Base-by-base conservation (phyloP, 1,140 invertebrate genomes). In the Holotrichia oblita region DNA sequence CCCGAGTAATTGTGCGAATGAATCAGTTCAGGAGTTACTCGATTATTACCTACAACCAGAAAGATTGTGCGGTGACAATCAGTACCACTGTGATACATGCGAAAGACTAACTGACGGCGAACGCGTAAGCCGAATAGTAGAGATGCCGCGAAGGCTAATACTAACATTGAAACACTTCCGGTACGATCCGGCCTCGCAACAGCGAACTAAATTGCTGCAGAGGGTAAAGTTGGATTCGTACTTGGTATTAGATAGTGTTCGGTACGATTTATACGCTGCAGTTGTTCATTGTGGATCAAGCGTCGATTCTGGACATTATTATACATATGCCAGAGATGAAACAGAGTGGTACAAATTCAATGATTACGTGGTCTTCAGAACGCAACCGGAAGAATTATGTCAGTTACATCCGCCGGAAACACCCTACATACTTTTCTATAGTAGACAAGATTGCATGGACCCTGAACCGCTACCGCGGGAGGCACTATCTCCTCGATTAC, bases 261-360 rank as follows among this genome's bases (percentile, higher is more conserved):
- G 87, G 6, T 96, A 96, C 84, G 89, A 90, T 9, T 84, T 97
- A 0, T 95, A 95, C 83, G 94, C 94, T 0, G 94, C 94, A 0
- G 93, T 97, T 0, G 92, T 97, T 0, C 95, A 97, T 85, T 93
- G 93, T 0, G 95, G 96, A 2, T 91, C 91, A 12, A 94, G 92
- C 55, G 91, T 95, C 80, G 94, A 96, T 83, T 93, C 93, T 6
- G 95, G 95, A 0, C 95, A 97, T 85, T 97, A 97, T 85, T 96
- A 95, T 83, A 95, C 94, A 0, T 92, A 94, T 81, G 94, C 93
- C 0, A 90, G 93, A 40, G 92, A 94, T 83, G 86, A 87, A 3
- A 88, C 89, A 22, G 88, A 88, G 61, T 97, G 95, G 95, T 94
- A 92, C 84, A 91, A 93, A 80, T 96, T 95, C 83, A 96, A 96